Base-by-base conservation (phyloP, 2,113 vertebrate species). In the Cromileptes altivelis region DNA sequence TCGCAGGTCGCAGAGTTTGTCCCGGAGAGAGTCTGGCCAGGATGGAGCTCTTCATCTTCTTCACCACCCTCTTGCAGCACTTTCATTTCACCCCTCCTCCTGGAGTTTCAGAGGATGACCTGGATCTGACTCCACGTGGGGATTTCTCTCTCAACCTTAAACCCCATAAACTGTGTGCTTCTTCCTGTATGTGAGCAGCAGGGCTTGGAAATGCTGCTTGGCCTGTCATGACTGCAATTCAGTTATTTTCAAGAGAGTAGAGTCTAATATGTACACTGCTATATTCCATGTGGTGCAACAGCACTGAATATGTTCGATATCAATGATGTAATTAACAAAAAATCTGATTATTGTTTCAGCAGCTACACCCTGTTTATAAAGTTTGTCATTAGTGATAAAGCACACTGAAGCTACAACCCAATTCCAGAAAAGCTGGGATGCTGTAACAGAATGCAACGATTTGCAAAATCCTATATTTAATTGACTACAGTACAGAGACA, bases 21-120 rank as follows among this genome's bases (percentile, higher is more conserved):
- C 74, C 86, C 0, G 95, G 96, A 4, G 94, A 97, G 82, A 86
- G 91, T 73, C 94, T 96, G 82, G 96, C 96, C 73, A 94, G 90
- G 88, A 96, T 94, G 94, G 95, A 96, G 78, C 89, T 96, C 61
- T 97, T 96, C 83, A n/a, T 96, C 47, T 96, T 96, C 87, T 95
- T 96, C 81, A 85, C 93, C 73, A 88, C 87, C 0, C 94, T 97
- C 6, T 82, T 97, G 74, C 95, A 96, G 75, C 90, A 78, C 50
- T 96, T 96, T 56, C 92, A 27, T 8, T 96, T 97, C 84, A 67
- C 70, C 1, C 91, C 90, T 73, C 90, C 94, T 1, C 89, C 94
- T 37, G 95, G 95, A 56, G 77, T 95, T 49, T 90, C 94, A 25
- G 70, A n/a, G 62, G 92, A 95, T 6, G 86, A 96, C 0, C 77